Conservation (phyloP, 2,113 vertebrate genomes). For the Platysteira castanea region DNA sequence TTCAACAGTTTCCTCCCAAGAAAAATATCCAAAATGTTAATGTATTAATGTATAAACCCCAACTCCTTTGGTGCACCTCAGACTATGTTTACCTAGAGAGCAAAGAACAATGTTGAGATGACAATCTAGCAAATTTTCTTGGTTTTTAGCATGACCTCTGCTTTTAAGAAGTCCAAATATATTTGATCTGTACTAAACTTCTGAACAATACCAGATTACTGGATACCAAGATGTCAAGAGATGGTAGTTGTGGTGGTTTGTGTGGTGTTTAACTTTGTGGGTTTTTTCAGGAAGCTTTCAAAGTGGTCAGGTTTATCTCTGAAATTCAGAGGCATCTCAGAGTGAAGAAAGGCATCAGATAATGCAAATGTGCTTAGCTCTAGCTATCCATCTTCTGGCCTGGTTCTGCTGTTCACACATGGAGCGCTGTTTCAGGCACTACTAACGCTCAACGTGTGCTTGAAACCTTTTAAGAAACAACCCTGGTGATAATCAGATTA, state of each 20-base stretch:
- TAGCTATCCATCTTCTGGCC: neutral
- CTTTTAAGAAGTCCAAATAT: neutral
- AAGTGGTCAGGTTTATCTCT: neutral
- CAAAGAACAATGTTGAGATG: neutral
- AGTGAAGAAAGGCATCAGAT: neutral
- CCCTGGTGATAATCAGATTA: neutral
- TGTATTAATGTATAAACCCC: neutral
- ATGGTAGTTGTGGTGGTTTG: neutral
- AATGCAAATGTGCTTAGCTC: neutral
- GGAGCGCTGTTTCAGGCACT: neutral
- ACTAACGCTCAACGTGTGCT: fast-evolving
- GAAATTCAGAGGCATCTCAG: neutral
- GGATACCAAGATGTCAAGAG: neutral
- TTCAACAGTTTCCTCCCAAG: neutral
- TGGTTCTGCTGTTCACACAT: neutral
- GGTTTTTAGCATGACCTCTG: neutral
- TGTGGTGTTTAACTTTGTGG: neutral
- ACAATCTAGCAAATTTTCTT: neutral
- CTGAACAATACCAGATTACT: neutral
- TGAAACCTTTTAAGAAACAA: neutral
- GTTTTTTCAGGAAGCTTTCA: neutral
- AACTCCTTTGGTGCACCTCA: neutral
- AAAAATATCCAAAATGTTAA: neutral
- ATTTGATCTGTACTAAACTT: neutral
- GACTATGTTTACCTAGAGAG: neutral